Conservation (phyloP, 2,888 invertebrate species). For the Pristionchus entomophagus region DNA sequence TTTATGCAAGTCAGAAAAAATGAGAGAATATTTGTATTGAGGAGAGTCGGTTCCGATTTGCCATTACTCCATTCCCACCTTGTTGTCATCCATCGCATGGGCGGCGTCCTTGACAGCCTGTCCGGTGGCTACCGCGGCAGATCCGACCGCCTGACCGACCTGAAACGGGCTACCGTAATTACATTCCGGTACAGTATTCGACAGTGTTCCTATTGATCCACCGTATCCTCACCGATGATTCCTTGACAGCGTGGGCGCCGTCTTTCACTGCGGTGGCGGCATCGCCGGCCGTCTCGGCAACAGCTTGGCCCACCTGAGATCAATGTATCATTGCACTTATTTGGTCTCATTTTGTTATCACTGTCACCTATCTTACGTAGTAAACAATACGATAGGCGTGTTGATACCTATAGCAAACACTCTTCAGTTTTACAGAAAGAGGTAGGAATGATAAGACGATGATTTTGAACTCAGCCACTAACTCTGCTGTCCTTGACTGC, state of each 20-base stretch:
- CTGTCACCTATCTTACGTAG: too few species aligned
- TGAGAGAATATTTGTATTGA: too few species aligned
- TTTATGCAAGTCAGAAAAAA: too few species aligned
- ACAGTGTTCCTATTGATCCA: too few species aligned
- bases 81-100: slow-evolving; percentile 1
- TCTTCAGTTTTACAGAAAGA: too few species aligned
- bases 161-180: not conserved
- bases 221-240: not conserved
- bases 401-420: too few species aligned
- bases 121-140: not conserved
- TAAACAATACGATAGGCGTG: too few species aligned
- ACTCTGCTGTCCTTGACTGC: slow-evolving; percentile 27
- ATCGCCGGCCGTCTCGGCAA: not conserved
- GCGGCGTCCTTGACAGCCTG: slow-evolving; percentile 24
- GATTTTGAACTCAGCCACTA: not conserved
- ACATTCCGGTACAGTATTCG: not conserved
- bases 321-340: not conserved
- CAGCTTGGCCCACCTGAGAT: not conserved
- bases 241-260: not conserved
- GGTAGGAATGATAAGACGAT: not conserved
- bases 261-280: slow-evolving; percentile 17
- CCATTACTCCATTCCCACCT: not conserved
- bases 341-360: too few species aligned
- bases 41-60: too few species aligned
- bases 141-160: slow-evolving; percentile 9